Base-by-base conservation (phyloP, 23 tunicate species). In the Phallusia fumigata region DNA sequence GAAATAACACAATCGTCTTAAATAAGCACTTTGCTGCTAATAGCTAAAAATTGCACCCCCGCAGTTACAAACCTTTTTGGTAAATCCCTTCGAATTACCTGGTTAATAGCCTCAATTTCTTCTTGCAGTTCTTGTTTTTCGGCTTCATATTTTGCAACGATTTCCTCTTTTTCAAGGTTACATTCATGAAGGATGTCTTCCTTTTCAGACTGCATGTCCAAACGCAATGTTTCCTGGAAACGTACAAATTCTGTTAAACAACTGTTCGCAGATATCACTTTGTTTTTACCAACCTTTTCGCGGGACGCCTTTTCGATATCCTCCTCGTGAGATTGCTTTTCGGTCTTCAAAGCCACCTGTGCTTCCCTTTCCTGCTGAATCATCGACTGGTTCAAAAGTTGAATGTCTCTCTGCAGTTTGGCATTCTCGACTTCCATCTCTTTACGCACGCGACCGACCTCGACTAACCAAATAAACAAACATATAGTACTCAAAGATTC, bases 301-400 rank as follows among this genome's bases (percentile, higher is more conserved):
- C 91, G 81, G 3, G 81, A 78, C 15, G 84, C 75, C 53, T 91
- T 96, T 52, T 96, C 99, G 26, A 91, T 76, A 79, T 96, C 99
- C 72, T 96, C 99, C 40, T 91, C 97, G 79, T 92, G 96, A 32
- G 96, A 53, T 82, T 96, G 99, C 76, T 96, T 92, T 58, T 90
- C 93, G 30, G 88, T 96, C 76, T 96, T 96, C 34, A 96, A 89
- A 52, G 92, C 90, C 72, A 96, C 90, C 76, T 96, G 96, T 21
- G 89, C 89, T 52, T 91, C 96, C 79, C 99, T 65, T 74, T 96
- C 99, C 33, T 91, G 96, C 64, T 94, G 98, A 75, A 79, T 83
- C 85, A 89, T 84, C 31, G 77, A 53, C 80, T 95, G 99, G 79
- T 95, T 95, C 19, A 84, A 83, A 24, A 95, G 92, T 53, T 95